Conservation (phyloP, 2,888 invertebrate genomes). For the Litoditis marina region DNA sequence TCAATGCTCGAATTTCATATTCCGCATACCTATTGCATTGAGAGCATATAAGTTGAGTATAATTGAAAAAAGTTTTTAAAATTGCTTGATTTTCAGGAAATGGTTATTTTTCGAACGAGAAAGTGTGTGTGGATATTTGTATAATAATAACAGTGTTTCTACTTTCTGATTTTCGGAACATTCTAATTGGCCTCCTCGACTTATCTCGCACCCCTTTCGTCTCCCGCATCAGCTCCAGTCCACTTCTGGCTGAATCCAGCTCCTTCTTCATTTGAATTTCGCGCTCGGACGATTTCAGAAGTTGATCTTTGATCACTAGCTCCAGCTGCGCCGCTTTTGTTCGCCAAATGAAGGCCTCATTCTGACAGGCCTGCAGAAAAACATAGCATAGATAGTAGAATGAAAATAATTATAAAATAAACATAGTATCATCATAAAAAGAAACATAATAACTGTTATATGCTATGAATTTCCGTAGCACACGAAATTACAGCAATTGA, state of each 20-base stretch:
- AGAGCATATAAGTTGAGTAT: too few species aligned
- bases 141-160: too few species aligned
- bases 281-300: conserved; percentile 33
- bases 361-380: conserved; percentile 55
- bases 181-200: too few species aligned
- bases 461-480: neutral
- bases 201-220: neutral
- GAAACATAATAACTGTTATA: neutral
- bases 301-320: conserved; percentile 54
- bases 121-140: too few species aligned
- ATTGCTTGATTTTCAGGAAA: too few species aligned
- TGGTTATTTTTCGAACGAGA: too few species aligned
- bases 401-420: neutral
- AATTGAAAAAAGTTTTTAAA: too few species aligned
- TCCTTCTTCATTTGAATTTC: conserved; percentile 16
- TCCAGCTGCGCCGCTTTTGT: conserved; percentile 60
- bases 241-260: conserved; percentile 13
- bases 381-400: too few species aligned
- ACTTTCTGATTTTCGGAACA: too few species aligned
- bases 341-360: conserved; percentile 60
- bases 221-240: conserved; percentile 2
- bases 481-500: too few species aligned
- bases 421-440: conserved; percentile 1
- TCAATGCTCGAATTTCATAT: too few species aligned
- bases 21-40: too few species aligned